phyloP scores from a whole-genome alignment of 1,140 invertebrate species.

The Zaprionus capensis region DNA sequence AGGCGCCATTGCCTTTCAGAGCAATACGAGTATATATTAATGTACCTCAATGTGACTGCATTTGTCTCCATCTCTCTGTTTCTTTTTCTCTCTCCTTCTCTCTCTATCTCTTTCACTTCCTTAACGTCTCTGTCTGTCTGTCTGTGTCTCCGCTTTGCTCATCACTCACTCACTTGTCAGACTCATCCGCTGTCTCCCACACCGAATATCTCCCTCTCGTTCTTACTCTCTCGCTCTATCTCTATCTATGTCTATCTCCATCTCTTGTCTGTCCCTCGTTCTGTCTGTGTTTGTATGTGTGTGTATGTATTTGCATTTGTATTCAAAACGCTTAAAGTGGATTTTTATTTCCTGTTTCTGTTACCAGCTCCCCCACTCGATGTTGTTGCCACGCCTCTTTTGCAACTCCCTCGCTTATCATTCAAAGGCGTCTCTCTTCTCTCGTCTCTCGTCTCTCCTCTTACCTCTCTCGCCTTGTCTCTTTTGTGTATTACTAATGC shows the following conservation, averaged over 20 bases:
- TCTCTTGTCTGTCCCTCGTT: neutral
- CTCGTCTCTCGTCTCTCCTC: neutral
- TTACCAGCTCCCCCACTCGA: slow-evolving; percentile 31
- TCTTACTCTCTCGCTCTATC: neutral
- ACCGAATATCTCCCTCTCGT: neutral
- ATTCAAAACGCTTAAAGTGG: slow-evolving; percentile 80
- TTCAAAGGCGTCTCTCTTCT: neutral
- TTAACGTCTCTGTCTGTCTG: neutral
- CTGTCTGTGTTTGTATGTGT: neutral
- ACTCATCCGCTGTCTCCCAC: slow-evolving; percentile 35
- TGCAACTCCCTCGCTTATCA: slow-evolving; percentile 1
- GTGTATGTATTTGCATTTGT: slow-evolving; percentile 72
- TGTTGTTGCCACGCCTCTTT: neutral
- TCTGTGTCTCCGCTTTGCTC: slow-evolving; percentile 35
- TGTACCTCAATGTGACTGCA: slow-evolving; percentile 75
- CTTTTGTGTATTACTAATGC: slow-evolving; percentile 74
- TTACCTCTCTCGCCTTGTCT: slow-evolving; percentile 2
- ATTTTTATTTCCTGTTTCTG: slow-evolving; percentile 80
- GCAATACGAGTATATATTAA: slow-evolving; percentile 65
- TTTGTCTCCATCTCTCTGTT: slow-evolving; percentile 43
- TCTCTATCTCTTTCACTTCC: slow-evolving; percentile 6
- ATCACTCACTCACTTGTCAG: slow-evolving; percentile 71
- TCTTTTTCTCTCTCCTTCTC: neutral
- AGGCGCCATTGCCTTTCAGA: slow-evolving; percentile 53
- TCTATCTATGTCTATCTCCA: slow-evolving; percentile 7